Conservation (phyloP, 2,797 vertebrate species). For the Poeciliopsis paucimaculata region DNA sequence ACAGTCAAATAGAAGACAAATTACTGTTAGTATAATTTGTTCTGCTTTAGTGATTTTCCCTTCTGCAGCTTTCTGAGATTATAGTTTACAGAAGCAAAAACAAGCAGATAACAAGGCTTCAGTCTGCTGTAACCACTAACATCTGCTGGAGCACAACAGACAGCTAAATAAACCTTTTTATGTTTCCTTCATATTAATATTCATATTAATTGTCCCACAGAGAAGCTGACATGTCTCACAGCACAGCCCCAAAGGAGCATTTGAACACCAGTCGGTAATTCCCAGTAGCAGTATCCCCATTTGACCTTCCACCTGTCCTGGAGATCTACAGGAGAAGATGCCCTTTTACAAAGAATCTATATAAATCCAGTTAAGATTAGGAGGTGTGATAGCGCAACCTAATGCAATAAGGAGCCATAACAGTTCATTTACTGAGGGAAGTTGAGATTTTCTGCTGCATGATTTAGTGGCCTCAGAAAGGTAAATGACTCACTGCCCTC, state of each 20-base stretch:
- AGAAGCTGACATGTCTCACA: neutral
- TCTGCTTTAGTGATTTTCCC: neutral
- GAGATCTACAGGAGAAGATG: neutral
- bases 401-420: neutral
- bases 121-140: neutral
- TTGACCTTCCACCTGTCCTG: neutral
- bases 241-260: neutral
- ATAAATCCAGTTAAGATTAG: neutral
- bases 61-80: neutral
- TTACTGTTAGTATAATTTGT: too few species aligned
- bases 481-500: slow-evolving; percentile 5
- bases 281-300: slow-evolving; percentile 1
- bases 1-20: neutral
- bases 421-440: neutral
- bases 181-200: neutral
- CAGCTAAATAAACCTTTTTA: too few species aligned
- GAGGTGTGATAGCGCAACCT: slow-evolving; percentile 13
- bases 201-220: neutral
- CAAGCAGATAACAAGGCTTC: neutral
- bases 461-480: neutral
- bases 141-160: neutral
- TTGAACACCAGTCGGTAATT: slow-evolving; percentile 1
- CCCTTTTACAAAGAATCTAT: slow-evolving; percentile 1
- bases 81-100: neutral
- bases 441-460: neutral